Evolutionary conservation across 2,113 vertebrate species (phyloP).

Genomic region (Hyperoodon ampullatus): DNA sequence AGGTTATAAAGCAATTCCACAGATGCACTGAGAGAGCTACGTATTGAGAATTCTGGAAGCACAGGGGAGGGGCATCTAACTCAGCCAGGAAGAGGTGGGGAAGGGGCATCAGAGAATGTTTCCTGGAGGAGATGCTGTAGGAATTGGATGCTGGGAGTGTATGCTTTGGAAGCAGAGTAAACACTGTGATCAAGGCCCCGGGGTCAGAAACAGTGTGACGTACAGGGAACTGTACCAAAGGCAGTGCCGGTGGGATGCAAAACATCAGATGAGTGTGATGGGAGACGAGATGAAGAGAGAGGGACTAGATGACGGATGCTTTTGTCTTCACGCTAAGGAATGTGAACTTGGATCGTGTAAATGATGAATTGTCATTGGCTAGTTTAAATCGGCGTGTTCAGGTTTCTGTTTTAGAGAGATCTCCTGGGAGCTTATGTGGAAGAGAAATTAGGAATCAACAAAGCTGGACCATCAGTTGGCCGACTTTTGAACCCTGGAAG

Average conservation of each 20-base stretch:
- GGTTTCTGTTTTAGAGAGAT: not conserved
- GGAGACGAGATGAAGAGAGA: not conserved
- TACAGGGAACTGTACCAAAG: not conserved
- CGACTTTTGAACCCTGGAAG: not conserved
- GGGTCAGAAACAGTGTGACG: not conserved
- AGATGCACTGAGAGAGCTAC: not conserved
- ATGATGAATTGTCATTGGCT: not conserved
- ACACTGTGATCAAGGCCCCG: not conserved
- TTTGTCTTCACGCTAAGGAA: not conserved
- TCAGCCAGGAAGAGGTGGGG: not conserved
- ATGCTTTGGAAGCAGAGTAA: not conserved
- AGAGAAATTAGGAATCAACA: not conserved
- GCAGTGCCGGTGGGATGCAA: not conserved
- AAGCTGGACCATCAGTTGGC: not conserved
- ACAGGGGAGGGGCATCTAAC: not conserved
- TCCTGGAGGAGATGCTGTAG: not conserved
- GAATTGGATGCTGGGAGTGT: too few species aligned
- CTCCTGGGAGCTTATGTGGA: not conserved
- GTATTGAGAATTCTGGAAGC: not conserved
- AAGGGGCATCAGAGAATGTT: not conserved
- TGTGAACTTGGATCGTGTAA: fast-evolving
- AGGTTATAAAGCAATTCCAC: not conserved
- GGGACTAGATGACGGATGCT: not conserved
- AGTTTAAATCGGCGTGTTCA: not conserved
- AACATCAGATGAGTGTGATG: fast-evolving